Percentiles rank a stretch among this genome's conserved stretches.
Conservation (phyloP, 2,888 invertebrate species). For the Campaea margaritaria region DNA sequence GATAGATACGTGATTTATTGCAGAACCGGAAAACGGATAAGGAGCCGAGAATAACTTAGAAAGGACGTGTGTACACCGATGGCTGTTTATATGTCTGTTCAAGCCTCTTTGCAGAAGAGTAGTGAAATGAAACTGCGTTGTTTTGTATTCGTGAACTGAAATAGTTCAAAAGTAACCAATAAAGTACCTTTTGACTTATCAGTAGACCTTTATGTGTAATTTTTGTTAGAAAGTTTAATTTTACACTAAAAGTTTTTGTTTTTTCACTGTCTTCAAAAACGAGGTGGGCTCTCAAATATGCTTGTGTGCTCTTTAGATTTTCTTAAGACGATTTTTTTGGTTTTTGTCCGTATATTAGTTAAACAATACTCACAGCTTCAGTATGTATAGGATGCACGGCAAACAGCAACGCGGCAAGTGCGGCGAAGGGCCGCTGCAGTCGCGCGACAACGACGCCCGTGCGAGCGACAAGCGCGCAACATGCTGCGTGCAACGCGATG, state of each 20-base stretch:
- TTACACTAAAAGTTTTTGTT: too few relatives aligned
- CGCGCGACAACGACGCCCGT: slow-evolving; percentile 88
- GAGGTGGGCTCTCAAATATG: too few relatives aligned
- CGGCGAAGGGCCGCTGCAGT: slow-evolving; percentile 88
- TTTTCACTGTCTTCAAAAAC: too few relatives aligned
- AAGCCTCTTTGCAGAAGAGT: not conserved
- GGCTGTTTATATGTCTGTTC: not conserved
- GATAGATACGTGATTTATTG: slow-evolving; percentile 18
- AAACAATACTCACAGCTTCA: slow-evolving; percentile 90
- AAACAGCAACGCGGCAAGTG: slow-evolving; percentile 90
- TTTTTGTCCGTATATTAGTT: not conserved
- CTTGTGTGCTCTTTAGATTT: too few relatives aligned
- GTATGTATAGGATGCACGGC: slow-evolving; percentile 95
- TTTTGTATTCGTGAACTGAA: not conserved
- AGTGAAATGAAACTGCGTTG: not conserved
- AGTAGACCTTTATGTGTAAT: too few relatives aligned
- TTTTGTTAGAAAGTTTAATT: too few relatives aligned
- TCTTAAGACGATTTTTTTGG: not conserved
- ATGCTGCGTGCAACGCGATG: slow-evolving; percentile 90
- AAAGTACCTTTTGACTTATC: too few relatives aligned
- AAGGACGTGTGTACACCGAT: not conserved
- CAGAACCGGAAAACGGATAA: not conserved
- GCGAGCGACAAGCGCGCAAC: slow-evolving; percentile 89
- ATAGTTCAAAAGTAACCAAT: not conserved
- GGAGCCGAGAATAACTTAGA: not conserved